A percentile compares a stretch with the other conserved stretches of the same genome.
Evolutionary conservation across 1,140 invertebrate species (phyloP).

Genomic region (Nasonia longicornis): DNA sequence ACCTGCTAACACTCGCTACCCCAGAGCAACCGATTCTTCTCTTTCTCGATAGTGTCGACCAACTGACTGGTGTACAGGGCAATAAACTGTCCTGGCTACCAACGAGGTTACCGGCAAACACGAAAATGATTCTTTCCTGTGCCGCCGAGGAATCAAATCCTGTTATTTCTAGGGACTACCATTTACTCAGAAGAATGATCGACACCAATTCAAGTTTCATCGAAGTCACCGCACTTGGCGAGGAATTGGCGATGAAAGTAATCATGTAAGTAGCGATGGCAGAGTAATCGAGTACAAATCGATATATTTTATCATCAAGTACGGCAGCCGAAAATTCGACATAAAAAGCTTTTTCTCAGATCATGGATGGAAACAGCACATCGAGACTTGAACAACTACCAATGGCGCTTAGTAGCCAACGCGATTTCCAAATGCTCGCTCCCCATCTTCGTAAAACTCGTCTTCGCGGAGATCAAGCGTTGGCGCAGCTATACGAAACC

Average conservation of each 20-base stretch:
- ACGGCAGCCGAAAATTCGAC: background rate
- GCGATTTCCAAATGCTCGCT: slow-evolving; percentile 93
- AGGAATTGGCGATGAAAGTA: slow-evolving; percentile 93
- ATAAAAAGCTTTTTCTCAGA: slow-evolving; percentile 61
- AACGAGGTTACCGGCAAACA: slow-evolving; percentile 87
- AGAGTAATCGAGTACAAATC: background rate
- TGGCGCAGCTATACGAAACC: slow-evolving; percentile 97
- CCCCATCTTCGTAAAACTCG: slow-evolving; percentile 97
- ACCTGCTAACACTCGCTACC: slow-evolving; percentile 86
- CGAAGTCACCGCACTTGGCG: slow-evolving; percentile 91
- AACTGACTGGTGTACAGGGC: slow-evolving; percentile 93
- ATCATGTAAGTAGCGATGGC: slow-evolving; percentile 75
- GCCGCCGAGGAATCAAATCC: slow-evolving; percentile 89
- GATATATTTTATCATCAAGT: too few relatives aligned
- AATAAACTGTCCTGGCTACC: slow-evolving; percentile 98
- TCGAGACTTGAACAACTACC: slow-evolving; percentile 90
- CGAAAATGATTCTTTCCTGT: slow-evolving; percentile 94
- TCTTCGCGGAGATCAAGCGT: slow-evolving; percentile 95
- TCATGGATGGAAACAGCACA: slow-evolving; percentile 95
- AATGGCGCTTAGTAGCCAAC: slow-evolving; percentile 95
- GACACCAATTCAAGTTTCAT: slow-evolving; percentile 92
- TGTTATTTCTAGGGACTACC: slow-evolving; percentile 87
- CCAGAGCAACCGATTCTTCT: slow-evolving; percentile 86
- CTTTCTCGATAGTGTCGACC: slow-evolving; percentile 94
- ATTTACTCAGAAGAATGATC: slow-evolving; percentile 89